phyloP scores from a whole-genome alignment of 2,113 vertebrate species.

The Perca flavescens region DNA sequence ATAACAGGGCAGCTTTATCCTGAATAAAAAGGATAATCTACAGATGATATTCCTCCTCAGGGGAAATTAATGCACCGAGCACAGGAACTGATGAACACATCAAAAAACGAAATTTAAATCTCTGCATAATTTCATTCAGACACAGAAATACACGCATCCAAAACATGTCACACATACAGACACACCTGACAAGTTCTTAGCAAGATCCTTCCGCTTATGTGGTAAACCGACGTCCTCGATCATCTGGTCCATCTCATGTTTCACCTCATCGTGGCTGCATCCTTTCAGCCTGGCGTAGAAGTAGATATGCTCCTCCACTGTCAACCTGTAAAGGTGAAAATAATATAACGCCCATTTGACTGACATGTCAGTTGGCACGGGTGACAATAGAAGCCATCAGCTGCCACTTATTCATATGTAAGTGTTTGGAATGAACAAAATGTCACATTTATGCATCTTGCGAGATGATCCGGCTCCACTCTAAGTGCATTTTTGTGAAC shows the following conservation, averaged over 20 bases:
- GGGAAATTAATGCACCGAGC: constrained; percentile 15
- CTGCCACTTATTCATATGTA: neutral
- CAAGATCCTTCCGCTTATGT: constrained; percentile 90
- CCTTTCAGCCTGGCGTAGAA: constrained; percentile 97
- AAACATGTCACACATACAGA: constrained; percentile 20
- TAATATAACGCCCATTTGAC: neutral
- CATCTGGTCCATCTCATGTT: constrained; percentile 94
- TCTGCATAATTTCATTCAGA: constrained; percentile 20
- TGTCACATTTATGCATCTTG: constrained; percentile 1
- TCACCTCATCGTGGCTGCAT: constrained; percentile 85
- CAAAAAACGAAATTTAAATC: constrained; percentile 25
- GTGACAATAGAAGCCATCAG: neutral
- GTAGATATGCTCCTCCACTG: constrained; percentile 98
- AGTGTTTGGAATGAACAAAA: neutral
- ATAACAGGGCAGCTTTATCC: constrained; percentile 15
- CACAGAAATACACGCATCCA: neutral
- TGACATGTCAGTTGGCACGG: neutral
- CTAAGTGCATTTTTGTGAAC: neutral
- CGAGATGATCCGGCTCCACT: neutral
- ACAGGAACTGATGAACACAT: neutral
- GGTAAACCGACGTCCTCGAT: constrained; percentile 93
- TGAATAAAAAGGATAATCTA: constrained; percentile 40
- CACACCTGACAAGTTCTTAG: constrained; percentile 90
- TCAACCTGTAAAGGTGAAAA: constrained; percentile 85
- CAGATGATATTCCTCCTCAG: constrained; percentile 18